Evolutionary conservation across 1,140 invertebrate genomes (phyloP).

Genomic region (Ericerus pela): DNA sequence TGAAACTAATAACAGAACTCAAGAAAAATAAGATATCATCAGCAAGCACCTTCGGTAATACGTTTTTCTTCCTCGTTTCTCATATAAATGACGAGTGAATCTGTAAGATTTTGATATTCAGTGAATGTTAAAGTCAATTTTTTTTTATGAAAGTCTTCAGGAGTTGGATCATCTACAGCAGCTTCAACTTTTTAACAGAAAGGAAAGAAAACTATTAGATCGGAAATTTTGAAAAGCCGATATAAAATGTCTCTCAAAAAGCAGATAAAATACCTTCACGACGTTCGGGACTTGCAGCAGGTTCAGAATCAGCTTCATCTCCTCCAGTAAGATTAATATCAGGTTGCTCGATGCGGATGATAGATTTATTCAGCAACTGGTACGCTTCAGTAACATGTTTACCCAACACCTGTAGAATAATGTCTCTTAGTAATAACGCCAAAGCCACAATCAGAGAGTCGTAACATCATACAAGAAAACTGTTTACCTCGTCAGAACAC

Average conservation of each 20-base stretch:
- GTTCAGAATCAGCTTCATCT: constrained; percentile 32
- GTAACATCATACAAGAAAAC: background rate
- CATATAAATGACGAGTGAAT: constrained; percentile 81
- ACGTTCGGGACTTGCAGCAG: constrained; percentile 6
- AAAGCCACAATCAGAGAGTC: background rate
- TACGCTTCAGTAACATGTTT: constrained; percentile 90
- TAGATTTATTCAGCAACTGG: constrained; percentile 88
- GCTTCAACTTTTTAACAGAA: constrained; percentile 6
- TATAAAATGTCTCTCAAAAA: too few relatives aligned
- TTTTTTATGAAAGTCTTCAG: constrained; percentile 34
- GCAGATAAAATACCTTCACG: too few relatives aligned
- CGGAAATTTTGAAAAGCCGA: too few relatives aligned
- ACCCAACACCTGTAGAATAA: constrained; percentile 37
- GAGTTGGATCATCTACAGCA: constrained; percentile 24
- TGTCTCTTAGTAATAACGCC: background rate
- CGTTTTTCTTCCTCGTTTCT: constrained; percentile 63
- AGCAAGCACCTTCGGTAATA: background rate
- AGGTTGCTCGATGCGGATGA: constrained; percentile 93
- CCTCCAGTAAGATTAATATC: constrained; percentile 82
- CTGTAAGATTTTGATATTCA: constrained; percentile 83
- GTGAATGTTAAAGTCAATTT: constrained; percentile 85
- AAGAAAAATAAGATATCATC: constrained; percentile 7
- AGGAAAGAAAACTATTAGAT: too few relatives aligned
- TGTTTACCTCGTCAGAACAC: constrained; percentile 69
- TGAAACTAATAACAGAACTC: background rate